Percentiles rank a stretch among this genome's conserved stretches.
Evolutionary conservation across 1,140 invertebrate species (phyloP).

Genomic region (Tribolium madens): DNA sequence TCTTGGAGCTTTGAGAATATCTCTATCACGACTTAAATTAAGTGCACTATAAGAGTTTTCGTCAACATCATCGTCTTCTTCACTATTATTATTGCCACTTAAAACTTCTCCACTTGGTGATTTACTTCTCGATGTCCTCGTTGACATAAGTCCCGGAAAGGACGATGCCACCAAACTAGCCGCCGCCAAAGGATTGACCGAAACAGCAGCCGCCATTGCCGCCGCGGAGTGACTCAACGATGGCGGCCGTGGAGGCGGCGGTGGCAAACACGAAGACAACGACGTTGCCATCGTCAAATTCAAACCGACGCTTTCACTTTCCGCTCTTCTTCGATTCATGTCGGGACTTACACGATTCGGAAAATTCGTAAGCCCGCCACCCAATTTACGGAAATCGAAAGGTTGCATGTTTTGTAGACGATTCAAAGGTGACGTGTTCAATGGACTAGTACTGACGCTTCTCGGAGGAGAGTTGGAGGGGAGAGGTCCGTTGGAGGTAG

Average conservation of each 20-base stretch:
- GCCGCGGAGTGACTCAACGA: conserved; percentile 70
- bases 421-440: conserved; percentile 82
- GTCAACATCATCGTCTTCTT: conserved; percentile 75
- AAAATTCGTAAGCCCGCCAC: conserved; percentile 67
- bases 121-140: conserved; percentile 62
- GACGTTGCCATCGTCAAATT: conserved; percentile 73
- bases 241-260: conserved; percentile 69
- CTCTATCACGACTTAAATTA: conserved; percentile 73
- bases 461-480: conserved; percentile 64
- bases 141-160: conserved; percentile 64
- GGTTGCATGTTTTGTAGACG: conserved; percentile 95
- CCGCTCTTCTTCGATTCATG: conserved; percentile 65
- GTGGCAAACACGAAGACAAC: conserved; percentile 73
- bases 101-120: conserved; percentile 65
- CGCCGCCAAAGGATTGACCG: conserved; percentile 65
- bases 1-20: conserved; percentile 66
- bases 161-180: conserved; percentile 66
- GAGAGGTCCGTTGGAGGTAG: conserved; percentile 58
- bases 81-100: conserved; percentile 65
- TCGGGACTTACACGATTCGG: conserved; percentile 64
- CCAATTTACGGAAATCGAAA: conserved; percentile 89
- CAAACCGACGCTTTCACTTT: conserved; percentile 70
- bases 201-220: conserved; percentile 67
- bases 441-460: conserved; percentile 68
- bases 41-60: conserved; percentile 76